Conservation (phyloP, 2,797 vertebrate species). For the Australoheros facetus region DNA sequence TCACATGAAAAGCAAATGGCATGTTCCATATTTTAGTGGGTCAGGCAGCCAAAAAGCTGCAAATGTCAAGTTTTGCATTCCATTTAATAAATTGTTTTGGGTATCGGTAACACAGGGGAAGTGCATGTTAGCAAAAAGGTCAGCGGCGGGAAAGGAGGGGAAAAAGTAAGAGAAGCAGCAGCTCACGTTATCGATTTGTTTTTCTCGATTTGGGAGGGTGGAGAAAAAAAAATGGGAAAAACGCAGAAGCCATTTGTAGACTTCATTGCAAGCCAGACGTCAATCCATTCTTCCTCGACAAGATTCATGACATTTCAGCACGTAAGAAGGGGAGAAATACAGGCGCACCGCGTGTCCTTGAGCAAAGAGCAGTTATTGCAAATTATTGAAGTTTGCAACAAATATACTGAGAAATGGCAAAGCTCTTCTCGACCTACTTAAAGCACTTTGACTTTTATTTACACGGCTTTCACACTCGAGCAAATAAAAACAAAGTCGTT, state of each 20-base stretch:
- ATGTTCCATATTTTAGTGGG: constrained; percentile 54
- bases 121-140: constrained; percentile 72
- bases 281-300: constrained; percentile 67
- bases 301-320: constrained; percentile 76
- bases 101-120: constrained; percentile 58
- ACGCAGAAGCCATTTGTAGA: constrained; percentile 68
- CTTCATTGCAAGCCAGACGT: constrained; percentile 66
- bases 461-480: constrained; percentile 28
- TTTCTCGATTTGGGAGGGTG: constrained; percentile 45
- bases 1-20: constrained; percentile 60
- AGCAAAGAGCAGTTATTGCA: constrained; percentile 66
- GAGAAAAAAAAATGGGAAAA: neutral
- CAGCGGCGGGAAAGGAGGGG: constrained; percentile 50
- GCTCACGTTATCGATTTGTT: constrained; percentile 75
- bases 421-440: constrained; percentile 65
- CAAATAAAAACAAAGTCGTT: constrained; percentile 3
- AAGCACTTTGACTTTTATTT: constrained; percentile 42
- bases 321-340: constrained; percentile 41
- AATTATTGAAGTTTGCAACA: constrained; percentile 72
- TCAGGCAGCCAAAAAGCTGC: constrained; percentile 41
- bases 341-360: constrained; percentile 65
- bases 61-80: constrained; percentile 78
- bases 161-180: constrained; percentile 53
- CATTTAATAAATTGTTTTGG: constrained; percentile 65
- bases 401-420: constrained; percentile 56